phyloP scores from a whole-genome alignment of 2,797 vertebrate species.

The Alexandromys oeconomus region DNA sequence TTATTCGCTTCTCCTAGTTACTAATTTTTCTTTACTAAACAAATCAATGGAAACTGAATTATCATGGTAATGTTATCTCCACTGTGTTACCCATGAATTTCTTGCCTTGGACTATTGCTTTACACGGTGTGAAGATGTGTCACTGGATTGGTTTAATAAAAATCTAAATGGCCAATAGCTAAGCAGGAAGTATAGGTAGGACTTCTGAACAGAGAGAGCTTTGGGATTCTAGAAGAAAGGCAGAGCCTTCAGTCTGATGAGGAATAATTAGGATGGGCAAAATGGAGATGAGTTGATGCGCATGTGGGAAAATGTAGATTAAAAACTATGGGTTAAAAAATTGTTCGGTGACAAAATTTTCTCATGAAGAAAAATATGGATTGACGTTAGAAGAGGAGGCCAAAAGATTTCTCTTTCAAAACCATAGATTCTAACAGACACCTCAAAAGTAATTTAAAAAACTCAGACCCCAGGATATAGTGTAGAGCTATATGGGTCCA shows the following conservation, averaged over 20 bases:
- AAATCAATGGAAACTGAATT: not conserved
- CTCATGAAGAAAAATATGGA: not conserved
- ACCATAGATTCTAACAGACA: not conserved
- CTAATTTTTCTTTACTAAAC: not conserved
- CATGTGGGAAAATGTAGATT: not conserved
- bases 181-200: not conserved
- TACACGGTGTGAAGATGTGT: not conserved
- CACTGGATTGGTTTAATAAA: not conserved
- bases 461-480: not conserved
- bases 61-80: not conserved
- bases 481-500: too few relatives aligned
- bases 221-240: not conserved
- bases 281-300: not conserved
- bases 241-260: not conserved
- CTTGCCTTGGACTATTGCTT: not conserved
- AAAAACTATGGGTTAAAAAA: not conserved
- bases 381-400: not conserved
- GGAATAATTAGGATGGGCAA: not conserved
- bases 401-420: not conserved
- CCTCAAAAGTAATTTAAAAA: not conserved
- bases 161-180: not conserved
- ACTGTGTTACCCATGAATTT: not conserved
- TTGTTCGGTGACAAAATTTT: not conserved
- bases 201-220: not conserved
- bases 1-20: not conserved